These are phyloP conservation scores for Oncorhynchus keta DNA, from an alignment of 2,113 vertebrate species.

Conservation along the genomic window DNA sequence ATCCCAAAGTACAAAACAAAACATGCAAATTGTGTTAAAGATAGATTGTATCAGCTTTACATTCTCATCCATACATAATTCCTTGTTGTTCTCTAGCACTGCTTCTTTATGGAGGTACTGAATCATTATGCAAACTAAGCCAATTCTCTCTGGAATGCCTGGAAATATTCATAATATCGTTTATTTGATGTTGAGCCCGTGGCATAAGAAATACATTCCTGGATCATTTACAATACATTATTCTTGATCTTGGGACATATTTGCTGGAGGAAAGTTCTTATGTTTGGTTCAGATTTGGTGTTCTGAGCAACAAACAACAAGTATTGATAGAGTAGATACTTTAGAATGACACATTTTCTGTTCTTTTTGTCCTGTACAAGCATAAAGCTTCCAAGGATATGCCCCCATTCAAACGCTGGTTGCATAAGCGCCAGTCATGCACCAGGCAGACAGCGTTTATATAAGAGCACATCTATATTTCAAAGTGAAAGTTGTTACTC, in stretches of 20 bases:
- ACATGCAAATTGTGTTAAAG: not conserved
- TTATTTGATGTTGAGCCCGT: not conserved
- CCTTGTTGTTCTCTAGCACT: not conserved
- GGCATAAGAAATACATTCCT: not conserved
- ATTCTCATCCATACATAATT: not conserved
- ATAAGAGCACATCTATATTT: constrained; percentile 35
- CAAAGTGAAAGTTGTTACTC: constrained; percentile 30
- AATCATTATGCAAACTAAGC: no score
- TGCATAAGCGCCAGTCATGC: constrained; percentile 27
- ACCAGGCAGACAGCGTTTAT: constrained; percentile 33
- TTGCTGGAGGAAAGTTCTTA: not conserved
- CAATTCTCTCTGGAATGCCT: not conserved
- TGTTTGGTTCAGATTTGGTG: not conserved
- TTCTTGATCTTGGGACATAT: not conserved
- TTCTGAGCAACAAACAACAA: not conserved
- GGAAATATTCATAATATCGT: not conserved
- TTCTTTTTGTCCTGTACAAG: constrained; percentile 16
- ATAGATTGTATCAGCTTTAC: not conserved
- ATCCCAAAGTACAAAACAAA: not conserved
- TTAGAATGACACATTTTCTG: constrained; percentile 1
- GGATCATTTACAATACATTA: not conserved
- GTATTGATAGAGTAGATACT: not conserved
- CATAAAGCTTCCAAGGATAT: constrained; percentile 19
- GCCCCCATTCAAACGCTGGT: constrained; percentile 12
- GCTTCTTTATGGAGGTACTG: not conserved